A percentile compares a stretch with the other conserved stretches of the same genome.
Evolutionary conservation across 2,888 invertebrate genomes (phyloP).

Genomic region (Pristionchus entomophagus): DNA sequence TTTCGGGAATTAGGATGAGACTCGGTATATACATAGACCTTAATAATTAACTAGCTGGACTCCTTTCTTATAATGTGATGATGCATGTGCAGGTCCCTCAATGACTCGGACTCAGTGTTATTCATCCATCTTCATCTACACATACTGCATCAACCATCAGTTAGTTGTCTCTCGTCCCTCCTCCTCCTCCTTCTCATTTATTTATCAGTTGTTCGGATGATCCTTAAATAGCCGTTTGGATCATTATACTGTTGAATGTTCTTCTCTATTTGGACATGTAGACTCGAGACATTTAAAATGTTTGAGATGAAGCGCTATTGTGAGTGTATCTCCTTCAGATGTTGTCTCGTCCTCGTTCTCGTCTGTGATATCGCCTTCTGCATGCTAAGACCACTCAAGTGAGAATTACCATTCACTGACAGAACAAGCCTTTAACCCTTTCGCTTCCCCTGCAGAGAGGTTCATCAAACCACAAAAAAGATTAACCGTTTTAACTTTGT

Average conservation of each 20-base stretch:
- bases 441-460: background rate
- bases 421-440: too few relatives aligned
- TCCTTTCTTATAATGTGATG: background rate
- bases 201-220: too few relatives aligned
- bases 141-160: slow-evolving; percentile 42
- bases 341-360: slow-evolving; percentile 40
- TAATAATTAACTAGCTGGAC: background rate
- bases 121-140: slow-evolving; percentile 45
- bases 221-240: too few relatives aligned
- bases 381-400: slow-evolving; percentile 42
- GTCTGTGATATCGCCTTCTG: slow-evolving; percentile 46
- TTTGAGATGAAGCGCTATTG: too few relatives aligned
- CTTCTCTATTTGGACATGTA: too few relatives aligned
- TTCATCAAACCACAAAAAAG: too few relatives aligned
- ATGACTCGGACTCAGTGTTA: slow-evolving; percentile 40
- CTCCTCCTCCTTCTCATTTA: too few relatives aligned
- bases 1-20: slow-evolving; percentile 27
- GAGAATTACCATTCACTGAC: background rate
- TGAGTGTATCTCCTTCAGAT: too few relatives aligned
- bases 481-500: too few relatives aligned
- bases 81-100: background rate
- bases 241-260: background rate
- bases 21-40: background rate
- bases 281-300: too few relatives aligned
- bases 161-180: background rate